Percentiles rank a stretch among this genome's conserved stretches.
Conservation (phyloP, 2,888 invertebrate genomes). For the Drosophila cognata region DNA sequence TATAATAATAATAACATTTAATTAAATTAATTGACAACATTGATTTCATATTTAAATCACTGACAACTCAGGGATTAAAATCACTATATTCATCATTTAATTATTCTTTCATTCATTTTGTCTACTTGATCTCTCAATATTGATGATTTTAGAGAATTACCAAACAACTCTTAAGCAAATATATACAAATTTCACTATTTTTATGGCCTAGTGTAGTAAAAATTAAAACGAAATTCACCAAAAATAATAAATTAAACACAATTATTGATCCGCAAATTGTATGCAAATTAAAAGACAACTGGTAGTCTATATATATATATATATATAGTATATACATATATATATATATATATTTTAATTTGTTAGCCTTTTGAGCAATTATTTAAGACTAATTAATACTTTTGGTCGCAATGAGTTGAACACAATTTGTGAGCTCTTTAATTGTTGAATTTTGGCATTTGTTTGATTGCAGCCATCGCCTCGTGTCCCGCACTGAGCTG, state of each 20-base stretch:
- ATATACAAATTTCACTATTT: not conserved
- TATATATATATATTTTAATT: not conserved
- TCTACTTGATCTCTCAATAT: not conserved
- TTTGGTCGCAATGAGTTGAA: not conserved
- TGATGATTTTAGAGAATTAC: not conserved
- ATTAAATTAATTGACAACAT: not conserved
- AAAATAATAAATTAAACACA: not conserved
- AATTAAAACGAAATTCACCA: not conserved
- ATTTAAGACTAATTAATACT: not conserved
- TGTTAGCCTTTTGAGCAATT: not conserved
- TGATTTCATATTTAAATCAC: not conserved
- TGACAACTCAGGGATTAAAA: not conserved
- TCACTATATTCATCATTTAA: not conserved
- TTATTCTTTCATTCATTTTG: not conserved
- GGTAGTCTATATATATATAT: too few relatives aligned
- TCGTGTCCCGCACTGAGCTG: slow-evolving; percentile 94
- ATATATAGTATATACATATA: too few relatives aligned
- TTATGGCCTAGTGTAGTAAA: not conserved
- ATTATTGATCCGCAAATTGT: not conserved
- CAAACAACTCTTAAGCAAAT: not conserved
- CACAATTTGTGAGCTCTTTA: not conserved
- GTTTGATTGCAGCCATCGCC: slow-evolving; percentile 87
- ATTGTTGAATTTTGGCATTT: not conserved
- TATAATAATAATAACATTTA: not conserved
- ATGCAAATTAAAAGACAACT: not conserved